A percentile compares a stretch with the other conserved stretches of the same genome.
phyloP scores from a whole-genome alignment of 30 jellyfish, hydroid and myxozoan species.

The Aurelia coerulea region DNA sequence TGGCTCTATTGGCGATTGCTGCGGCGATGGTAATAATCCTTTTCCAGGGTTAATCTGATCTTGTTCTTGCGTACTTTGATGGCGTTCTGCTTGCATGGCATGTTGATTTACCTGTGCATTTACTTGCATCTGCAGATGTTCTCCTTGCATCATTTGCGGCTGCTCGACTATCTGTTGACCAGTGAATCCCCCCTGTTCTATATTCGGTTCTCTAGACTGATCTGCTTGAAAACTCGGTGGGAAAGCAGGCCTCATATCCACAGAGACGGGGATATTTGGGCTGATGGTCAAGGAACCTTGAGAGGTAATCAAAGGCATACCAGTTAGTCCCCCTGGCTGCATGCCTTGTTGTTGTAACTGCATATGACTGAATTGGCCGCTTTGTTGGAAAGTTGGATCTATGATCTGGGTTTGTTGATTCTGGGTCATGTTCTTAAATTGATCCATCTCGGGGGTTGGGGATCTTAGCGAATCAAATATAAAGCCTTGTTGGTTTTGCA shows the following conservation, averaged over 20 bases:
- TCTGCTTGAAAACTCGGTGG: slow-evolving; percentile 11
- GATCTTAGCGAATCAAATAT: slow-evolving; percentile 75
- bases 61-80: neutral
- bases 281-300: neutral
- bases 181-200: slow-evolving; percentile 28
- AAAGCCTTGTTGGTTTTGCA: slow-evolving; percentile 43
- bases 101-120: neutral
- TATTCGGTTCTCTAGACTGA: neutral
- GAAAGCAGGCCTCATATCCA: slow-evolving; percentile 8
- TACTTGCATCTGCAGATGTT: slow-evolving; percentile 4
- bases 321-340: slow-evolving; percentile 1
- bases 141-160: slow-evolving; percentile 9
- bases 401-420: neutral
- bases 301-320: neutral
- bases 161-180: slow-evolving; percentile 16
- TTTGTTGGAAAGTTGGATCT: slow-evolving; percentile 20
- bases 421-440: neutral
- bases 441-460: slow-evolving; percentile 91
- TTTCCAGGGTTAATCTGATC: neutral
- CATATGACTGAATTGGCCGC: slow-evolving; percentile 9
- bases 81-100: slow-evolving; percentile 20
- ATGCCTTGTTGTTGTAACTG: neutral
- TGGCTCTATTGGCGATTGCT: slow-evolving; percentile 2
- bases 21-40: neutral
- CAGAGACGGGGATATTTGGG: slow-evolving; percentile 27